Base-by-base conservation (phyloP, 2,797 vertebrate genomes). In the Anas capensis region DNA sequence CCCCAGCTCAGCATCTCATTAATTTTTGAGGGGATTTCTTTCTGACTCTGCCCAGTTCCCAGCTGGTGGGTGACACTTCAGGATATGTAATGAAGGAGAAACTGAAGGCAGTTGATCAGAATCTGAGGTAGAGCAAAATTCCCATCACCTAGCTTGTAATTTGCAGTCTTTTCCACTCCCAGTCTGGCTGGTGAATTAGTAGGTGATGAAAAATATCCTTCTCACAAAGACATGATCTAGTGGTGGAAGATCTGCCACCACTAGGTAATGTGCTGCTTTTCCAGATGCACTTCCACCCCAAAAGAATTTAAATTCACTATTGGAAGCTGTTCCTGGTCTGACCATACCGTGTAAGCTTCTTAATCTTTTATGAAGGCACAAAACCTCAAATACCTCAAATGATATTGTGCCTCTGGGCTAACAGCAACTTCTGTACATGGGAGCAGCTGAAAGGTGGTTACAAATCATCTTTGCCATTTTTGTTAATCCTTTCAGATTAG, bases 1-100 rank as follows among this genome's bases (percentile, higher is more conserved):
- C 42, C 72, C 69, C 79, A 87, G 57, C 20, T 93, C 60, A 83
- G 79, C 57, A 68, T 88, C 69, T 94, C 71, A 60, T 89, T 93
- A 66, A 80, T 62, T 85, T 94, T 78, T 71, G 53, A 73, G 13
- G 5, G 2, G 49, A 64, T 82, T 29, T 58, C 72, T 81, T 91
- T 90, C 31, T 90, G 82, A 57, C 49, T 58, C 61, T 90, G 82
- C 34, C 84, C 53, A 71, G 14, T 54, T 83, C 71, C 60, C 84
- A 91, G 61, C 38, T 85, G 76, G 72, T 71, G 79, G 65, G 49
- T 75, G 56, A 83, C 21, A 54, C 65, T 80, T 78, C 72, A 46
- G 81, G 90, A 83, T 72, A 78, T 49, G 85, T 71, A 57, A 76
- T 57, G 57, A 40, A 57, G 57, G 44, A 92, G 82, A 92, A 91